Percentiles rank a stretch among this genome's conserved stretches.
Evolutionary conservation across 2,113 vertebrate genomes (phyloP).

Genomic region (Microcebus ravelobensis): DNA sequence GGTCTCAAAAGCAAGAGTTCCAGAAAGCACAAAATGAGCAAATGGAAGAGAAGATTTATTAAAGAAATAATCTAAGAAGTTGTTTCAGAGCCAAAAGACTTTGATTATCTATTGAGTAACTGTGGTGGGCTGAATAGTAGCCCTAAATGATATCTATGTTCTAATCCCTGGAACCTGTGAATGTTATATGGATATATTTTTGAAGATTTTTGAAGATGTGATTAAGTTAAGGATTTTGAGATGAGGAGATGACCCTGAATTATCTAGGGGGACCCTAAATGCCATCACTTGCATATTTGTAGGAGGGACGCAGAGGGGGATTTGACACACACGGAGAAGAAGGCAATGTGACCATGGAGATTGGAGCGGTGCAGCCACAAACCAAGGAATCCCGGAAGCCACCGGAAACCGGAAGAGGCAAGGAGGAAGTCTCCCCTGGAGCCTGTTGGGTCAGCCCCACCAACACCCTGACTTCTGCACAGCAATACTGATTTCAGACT

Average conservation of each 20-base stretch:
- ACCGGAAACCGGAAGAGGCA: neutral
- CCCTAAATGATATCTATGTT: neutral
- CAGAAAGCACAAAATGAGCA: neutral
- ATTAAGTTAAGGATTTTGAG: neutral
- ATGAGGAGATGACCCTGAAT: neutral
- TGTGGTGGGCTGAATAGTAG: neutral
- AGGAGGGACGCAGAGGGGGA: neutral
- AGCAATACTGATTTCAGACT: neutral
- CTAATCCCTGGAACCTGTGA: neutral
- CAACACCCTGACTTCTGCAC: neutral
- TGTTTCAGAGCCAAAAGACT: neutral
- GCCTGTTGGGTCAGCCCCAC: neutral
- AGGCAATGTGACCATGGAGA: neutral
- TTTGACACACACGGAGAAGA: neutral
- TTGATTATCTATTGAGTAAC: neutral
- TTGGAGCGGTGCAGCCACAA: fast-evolving
- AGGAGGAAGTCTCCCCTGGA: neutral
- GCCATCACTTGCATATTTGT: no score
- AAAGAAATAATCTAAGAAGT: neutral
- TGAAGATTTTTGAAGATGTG: neutral
- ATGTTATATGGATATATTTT: neutral
- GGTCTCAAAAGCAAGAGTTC: neutral
- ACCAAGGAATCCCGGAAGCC: no score
- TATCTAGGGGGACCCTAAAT: no score
- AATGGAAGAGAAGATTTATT: neutral